These are phyloP conservation scores for Microctenopoma steveboyesi DNA, from an alignment of 2,797 vertebrate genomes.

Conservation along the genomic window DNA sequence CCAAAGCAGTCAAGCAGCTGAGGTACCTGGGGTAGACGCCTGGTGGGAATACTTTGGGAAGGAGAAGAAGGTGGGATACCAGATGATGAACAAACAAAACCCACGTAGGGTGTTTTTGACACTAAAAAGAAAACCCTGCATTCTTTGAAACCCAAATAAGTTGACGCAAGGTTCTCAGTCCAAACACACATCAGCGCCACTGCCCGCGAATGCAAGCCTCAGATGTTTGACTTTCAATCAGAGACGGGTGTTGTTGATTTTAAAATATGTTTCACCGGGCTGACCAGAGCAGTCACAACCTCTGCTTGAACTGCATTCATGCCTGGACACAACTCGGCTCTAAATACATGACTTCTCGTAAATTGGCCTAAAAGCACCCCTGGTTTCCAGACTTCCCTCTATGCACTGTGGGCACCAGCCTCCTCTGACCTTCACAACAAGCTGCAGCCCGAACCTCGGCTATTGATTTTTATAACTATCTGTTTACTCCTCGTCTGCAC, in stretches of 20 bases:
- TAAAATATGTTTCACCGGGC: background rate
- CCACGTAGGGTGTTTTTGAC: conserved; percentile 52
- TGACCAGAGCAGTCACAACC: conserved; percentile 48
- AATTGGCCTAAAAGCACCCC: conserved; percentile 70
- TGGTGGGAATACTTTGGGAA: conserved; percentile 64
- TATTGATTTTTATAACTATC: conserved; percentile 85
- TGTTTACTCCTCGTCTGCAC: conserved; percentile 81
- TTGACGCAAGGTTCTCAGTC: conserved; percentile 49
- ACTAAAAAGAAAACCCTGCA: conserved; percentile 62
- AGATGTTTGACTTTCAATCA: conserved; percentile 46
- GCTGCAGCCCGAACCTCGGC: conserved; percentile 58
- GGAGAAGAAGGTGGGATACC: conserved; percentile 44
- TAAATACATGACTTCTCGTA: conserved; percentile 66
- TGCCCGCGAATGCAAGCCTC: conserved; percentile 48
- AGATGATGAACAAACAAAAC: conserved; percentile 58
- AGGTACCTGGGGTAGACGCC: conserved; percentile 40
- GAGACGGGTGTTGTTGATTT: conserved; percentile 12
- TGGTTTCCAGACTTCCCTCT: conserved; percentile 61
- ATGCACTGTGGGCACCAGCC: conserved; percentile 50
- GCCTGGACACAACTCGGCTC: conserved; percentile 64
- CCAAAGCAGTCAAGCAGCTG: conserved; percentile 46
- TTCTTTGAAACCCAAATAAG: conserved; percentile 84
- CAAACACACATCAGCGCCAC: conserved; percentile 40
- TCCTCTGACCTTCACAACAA: conserved; percentile 74
- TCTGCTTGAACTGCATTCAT: conserved; percentile 62